Evolutionary conservation across 2,888 invertebrate species (phyloP).

Genomic region (Drosophila colorata): DNA sequence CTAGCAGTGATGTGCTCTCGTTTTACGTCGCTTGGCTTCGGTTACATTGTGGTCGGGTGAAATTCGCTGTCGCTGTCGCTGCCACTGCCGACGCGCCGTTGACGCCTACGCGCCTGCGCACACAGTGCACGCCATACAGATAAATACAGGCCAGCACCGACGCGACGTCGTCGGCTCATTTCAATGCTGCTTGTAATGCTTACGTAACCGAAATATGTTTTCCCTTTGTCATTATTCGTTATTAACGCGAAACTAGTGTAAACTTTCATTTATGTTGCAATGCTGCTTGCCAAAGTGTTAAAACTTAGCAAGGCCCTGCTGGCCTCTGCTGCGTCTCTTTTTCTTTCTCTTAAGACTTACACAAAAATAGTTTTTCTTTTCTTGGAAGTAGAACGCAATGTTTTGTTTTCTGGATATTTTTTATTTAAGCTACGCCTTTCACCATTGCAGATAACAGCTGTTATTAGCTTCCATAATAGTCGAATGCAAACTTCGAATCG

Average conservation of each 20-base stretch:
- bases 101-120: constrained; percentile 65
- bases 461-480: constrained; percentile 26
- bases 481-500: constrained; percentile 48
- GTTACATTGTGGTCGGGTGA: constrained; percentile 63
- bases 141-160: constrained; percentile 46
- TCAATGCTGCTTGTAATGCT: constrained; percentile 41
- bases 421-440: constrained; percentile 27
- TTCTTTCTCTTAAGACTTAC: not conserved
- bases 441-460: constrained; percentile 21
- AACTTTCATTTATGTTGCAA: constrained; percentile 80
- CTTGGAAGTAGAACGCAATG: constrained; percentile 1
- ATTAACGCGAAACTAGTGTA: constrained; percentile 50
- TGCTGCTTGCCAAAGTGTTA: constrained; percentile 37
- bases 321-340: not conserved
- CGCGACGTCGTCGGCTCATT: constrained; percentile 32
- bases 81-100: constrained; percentile 16
- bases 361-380: not conserved
- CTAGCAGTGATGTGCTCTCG: constrained; percentile 63
- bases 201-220: constrained; percentile 71
- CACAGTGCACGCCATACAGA: constrained; percentile 44
- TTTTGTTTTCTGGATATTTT: not conserved
- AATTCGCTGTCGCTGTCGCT: constrained; percentile 51
- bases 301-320: constrained; percentile 20
- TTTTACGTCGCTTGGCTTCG: constrained; percentile 51
- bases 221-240: constrained; percentile 64